A percentile compares a stretch with the other conserved stretches of the same genome.
Conservation (phyloP, 1,140 invertebrate genomes). For the Drosophila pachea region DNA sequence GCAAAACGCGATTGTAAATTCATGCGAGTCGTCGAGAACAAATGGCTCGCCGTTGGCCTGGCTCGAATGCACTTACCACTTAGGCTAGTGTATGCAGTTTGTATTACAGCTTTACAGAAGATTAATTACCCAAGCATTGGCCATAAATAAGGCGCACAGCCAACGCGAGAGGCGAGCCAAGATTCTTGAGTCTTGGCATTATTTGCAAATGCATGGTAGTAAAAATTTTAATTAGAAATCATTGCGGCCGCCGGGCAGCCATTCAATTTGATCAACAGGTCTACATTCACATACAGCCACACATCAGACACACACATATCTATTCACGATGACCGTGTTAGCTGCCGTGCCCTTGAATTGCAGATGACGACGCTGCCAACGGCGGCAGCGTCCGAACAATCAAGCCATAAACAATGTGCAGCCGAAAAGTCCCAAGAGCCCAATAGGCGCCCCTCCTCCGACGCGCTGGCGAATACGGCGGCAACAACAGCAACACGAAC, state of each 20-base stretch:
- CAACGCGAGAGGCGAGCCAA: constrained; percentile 11
- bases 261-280: constrained; percentile 50
- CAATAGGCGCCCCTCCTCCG: constrained; percentile 25
- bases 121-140: constrained; percentile 63
- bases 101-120: constrained; percentile 63
- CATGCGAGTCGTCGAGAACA: constrained; percentile 51
- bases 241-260: constrained; percentile 47
- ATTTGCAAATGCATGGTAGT: constrained; percentile 68
- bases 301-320: constrained; percentile 16
- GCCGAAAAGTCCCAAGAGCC: constrained; percentile 56
- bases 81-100: constrained; percentile 43
- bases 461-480: constrained; percentile 27
- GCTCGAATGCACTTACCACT: constrained; percentile 13
- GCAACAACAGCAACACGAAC: constrained; percentile 30
- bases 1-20: constrained; percentile 54
- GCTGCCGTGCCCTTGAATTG: constrained; percentile 59
- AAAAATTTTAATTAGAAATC: constrained; percentile 75
- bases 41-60: constrained; percentile 49
- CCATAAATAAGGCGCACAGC: constrained; percentile 66
- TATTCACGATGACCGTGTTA: constrained; percentile 41
- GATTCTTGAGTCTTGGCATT: constrained; percentile 40
- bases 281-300: no score
- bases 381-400: constrained; percentile 58
- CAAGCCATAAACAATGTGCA: constrained; percentile 74
- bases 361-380: constrained; percentile 56